A percentile compares a stretch with the other conserved stretches of the same genome.
Evolutionary conservation across 1,140 invertebrate genomes (phyloP).

Genomic region (Pteromalus puparum): DNA sequence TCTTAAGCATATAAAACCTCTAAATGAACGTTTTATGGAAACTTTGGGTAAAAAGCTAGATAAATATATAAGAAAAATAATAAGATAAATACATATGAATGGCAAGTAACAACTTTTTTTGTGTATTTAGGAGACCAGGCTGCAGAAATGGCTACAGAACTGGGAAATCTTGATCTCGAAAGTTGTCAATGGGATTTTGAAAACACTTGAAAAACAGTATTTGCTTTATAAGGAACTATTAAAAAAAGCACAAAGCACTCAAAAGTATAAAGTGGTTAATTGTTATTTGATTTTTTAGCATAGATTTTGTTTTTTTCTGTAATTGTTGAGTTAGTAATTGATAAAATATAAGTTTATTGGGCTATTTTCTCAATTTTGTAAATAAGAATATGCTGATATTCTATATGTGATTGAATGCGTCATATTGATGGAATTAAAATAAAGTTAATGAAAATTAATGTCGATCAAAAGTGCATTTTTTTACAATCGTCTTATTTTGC

Average conservation of each 20-base stretch:
- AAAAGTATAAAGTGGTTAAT: not conserved
- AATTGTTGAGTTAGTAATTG: slow-evolving; percentile 12
- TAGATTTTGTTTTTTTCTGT: not conserved
- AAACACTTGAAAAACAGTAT: slow-evolving; percentile 48
- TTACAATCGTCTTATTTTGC: not conserved
- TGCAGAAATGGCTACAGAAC: slow-evolving; percentile 65
- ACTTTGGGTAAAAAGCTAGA: slow-evolving; percentile 64
- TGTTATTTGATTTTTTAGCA: not conserved
- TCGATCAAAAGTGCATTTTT: not conserved
- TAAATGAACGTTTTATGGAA: slow-evolving; percentile 71
- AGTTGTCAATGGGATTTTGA: slow-evolving; percentile 74
- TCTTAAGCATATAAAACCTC: slow-evolving; percentile 75
- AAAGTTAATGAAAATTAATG: not conserved
- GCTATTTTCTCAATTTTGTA: slow-evolving; percentile 18
- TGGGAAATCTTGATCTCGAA: slow-evolving; percentile 69
- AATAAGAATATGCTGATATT: slow-evolving; percentile 17
- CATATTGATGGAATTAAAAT: not conserved
- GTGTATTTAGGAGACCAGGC: slow-evolving; percentile 65
- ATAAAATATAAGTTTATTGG: slow-evolving; percentile 6
- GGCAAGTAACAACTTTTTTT: slow-evolving; percentile 32
- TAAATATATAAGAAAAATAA: not conserved
- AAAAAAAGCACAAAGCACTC: not conserved
- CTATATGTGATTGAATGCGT: not conserved
- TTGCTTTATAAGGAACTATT: not conserved
- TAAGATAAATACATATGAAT: not conserved